Evolutionary conservation across 2,797 vertebrate genomes (phyloP).

Genomic region (Myoxocephalus aenaeus): DNA sequence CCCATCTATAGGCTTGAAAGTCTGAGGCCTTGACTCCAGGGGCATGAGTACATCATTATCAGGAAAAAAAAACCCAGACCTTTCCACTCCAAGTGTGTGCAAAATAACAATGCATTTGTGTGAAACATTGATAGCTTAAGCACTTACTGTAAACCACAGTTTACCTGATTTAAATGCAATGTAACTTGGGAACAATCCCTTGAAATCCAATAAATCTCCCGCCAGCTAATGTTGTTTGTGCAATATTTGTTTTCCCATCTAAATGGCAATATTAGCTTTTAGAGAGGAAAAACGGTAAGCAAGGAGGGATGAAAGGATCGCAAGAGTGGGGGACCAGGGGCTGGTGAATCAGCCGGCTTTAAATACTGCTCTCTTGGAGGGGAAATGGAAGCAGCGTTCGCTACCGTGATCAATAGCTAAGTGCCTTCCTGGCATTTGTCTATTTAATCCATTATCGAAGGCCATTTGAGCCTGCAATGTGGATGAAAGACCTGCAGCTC

Average conservation of each 20-base stretch:
- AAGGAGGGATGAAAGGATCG: slow-evolving; percentile 63
- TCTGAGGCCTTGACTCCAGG: not conserved
- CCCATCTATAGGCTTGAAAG: not conserved
- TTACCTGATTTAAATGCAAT: slow-evolving; percentile 37
- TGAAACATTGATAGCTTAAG: slow-evolving; percentile 11
- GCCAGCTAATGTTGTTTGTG: slow-evolving; percentile 55
- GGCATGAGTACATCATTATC: not conserved
- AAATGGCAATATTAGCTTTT: slow-evolving; percentile 56
- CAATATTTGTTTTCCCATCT: slow-evolving; percentile 48
- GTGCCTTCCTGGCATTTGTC: slow-evolving; percentile 85
- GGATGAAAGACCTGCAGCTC: slow-evolving; percentile 38
- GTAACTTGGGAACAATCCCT: slow-evolving; percentile 10
- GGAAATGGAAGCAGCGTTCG: slow-evolving; percentile 67
- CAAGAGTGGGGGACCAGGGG: slow-evolving; percentile 17
- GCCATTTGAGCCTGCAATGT: slow-evolving; percentile 55
- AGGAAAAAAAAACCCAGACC: not conserved
- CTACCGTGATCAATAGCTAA: slow-evolving; percentile 83
- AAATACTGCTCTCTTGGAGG: slow-evolving; percentile 75
- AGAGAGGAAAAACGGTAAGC: slow-evolving; percentile 41
- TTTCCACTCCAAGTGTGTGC: not conserved
- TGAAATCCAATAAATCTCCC: slow-evolving; percentile 54
- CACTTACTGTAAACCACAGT: slow-evolving; percentile 24
- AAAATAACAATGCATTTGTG: slow-evolving; percentile 13
- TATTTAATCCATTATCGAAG: slow-evolving; percentile 85
- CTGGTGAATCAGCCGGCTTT: slow-evolving; percentile 74